These are phyloP conservation scores for Plagodis dolabraria DNA, from an alignment of 2,888 invertebrate species.

Conservation along the genomic window DNA sequence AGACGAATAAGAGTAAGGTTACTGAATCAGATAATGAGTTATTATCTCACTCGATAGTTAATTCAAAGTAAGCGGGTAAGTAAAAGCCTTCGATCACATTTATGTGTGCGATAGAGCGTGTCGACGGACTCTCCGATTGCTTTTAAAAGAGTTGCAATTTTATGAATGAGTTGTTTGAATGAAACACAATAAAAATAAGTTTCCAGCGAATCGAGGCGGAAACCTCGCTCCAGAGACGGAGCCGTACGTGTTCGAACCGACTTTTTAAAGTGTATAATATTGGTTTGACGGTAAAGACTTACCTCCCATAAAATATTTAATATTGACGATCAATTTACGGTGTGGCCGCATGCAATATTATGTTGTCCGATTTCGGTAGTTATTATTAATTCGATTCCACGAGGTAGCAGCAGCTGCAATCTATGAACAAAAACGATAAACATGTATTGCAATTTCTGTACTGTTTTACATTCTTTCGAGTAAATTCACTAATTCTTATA, in stretches of 20 bases:
- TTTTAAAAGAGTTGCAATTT: slow-evolving; percentile 75
- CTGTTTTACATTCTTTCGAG: no score
- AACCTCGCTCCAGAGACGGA: slow-evolving; percentile 50
- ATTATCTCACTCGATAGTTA: slow-evolving; percentile 48
- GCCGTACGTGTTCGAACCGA: slow-evolving; percentile 56
- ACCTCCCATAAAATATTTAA: slow-evolving; percentile 64
- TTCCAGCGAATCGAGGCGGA: slow-evolving; percentile 59
- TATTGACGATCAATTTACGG: slow-evolving; percentile 38
- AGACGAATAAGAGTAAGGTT: slow-evolving; percentile 47
- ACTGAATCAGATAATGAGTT: slow-evolving; percentile 49
- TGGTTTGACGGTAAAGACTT: slow-evolving; percentile 57
- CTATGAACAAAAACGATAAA: no score
- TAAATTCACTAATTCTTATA: no score
- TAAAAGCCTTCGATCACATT: slow-evolving; percentile 53
- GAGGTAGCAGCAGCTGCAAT: background rate
- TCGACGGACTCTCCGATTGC: slow-evolving; percentile 66
- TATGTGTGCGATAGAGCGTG: slow-evolving; percentile 64
- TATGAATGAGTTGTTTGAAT: slow-evolving; percentile 83
- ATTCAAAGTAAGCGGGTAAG: slow-evolving; percentile 50
- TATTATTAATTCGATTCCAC: slow-evolving; percentile 16
- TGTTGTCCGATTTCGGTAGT: slow-evolving; percentile 27
- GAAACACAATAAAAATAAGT: slow-evolving; percentile 74
- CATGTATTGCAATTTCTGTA: no score
- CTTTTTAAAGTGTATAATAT: slow-evolving; percentile 56
- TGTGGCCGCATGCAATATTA: slow-evolving; percentile 23